Evolutionary conservation across 2,888 invertebrate genomes (phyloP), one percentile per base, ranked within the genome.

Genomic region (Lycia hirtaria): DNA sequence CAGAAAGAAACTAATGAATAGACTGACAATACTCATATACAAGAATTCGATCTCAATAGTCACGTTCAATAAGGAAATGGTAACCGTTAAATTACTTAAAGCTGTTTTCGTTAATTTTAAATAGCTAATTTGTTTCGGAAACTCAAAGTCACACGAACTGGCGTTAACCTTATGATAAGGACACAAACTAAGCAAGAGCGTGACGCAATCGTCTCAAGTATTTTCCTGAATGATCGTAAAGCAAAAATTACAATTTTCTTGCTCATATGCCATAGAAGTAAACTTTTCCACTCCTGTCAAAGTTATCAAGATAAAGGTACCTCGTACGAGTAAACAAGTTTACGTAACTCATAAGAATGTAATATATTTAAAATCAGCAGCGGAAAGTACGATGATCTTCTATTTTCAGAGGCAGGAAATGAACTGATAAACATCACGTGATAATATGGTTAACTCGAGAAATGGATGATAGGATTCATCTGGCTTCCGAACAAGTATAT

Each of bases 201-300:
- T 56, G 55, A 57, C 51, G 56, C 49, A 54, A 56, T 50, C 33
- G 47, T 10, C 12, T 43, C 9, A n/a, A 17, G 22, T 17, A 37
- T 47, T 43, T 47, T 41, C 52, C 57, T 56, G 28, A 47, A 48
- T 48, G 37, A 55, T 54, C 43, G 45, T 30, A 44, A 28, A 20
- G 37, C 40, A 41, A 40, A 35, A 58, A 52, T 47, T 51, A n/a
- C 37, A 30, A 48, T 52, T 30, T 15, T 52, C 53, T 41, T 38
- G 30, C 37, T 38, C 37, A 45, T 35, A 44, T 19, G 43, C 22
- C 47, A 51, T 19, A 32, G 40, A 24, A 51, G 32, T 26, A 44
- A 64, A 72, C 56, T 60, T 71, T 70, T 69, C 69, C 69, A 64
- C 63, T 35, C 58, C 61, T 68, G 68, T 69, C 72, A 73, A 64